These are phyloP conservation scores for Solenodon paradoxus DNA, from an alignment of 2,113 vertebrate genomes.

Conservation along the genomic window DNA sequence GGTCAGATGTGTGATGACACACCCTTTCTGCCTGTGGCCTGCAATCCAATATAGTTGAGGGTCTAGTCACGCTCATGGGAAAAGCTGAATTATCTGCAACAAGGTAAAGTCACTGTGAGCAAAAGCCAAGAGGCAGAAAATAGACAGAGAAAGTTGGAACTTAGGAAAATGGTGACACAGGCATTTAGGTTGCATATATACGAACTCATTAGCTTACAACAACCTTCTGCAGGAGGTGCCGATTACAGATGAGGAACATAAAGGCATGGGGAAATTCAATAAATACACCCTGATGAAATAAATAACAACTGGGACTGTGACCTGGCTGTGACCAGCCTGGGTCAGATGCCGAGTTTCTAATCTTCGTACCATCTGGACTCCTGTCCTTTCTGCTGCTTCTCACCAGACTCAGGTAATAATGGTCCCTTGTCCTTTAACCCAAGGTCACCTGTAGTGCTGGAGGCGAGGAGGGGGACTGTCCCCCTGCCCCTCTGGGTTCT, in stretches of 20 bases:
- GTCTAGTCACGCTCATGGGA: not conserved
- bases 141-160: not conserved
- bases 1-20: not conserved
- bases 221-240: not conserved
- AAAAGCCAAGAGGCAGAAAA: not conserved
- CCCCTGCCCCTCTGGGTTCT: no score
- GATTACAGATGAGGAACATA: not conserved
- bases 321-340: not conserved
- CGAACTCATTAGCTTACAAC: not conserved
- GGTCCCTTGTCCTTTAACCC: no score
- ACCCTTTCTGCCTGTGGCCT: not conserved
- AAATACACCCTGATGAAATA: not conserved
- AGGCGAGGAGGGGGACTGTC: no score
- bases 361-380: no score
- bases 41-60: not conserved
- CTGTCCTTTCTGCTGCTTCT: not conserved
- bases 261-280: not conserved
- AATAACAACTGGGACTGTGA: not conserved
- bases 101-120: not conserved
- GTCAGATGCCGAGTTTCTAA: no score
- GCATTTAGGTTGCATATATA: not conserved
- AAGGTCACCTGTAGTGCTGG: no score
- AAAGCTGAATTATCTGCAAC: not conserved
- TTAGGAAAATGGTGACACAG: not conserved
- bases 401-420: no score